These are phyloP conservation scores for Triops cancriformis DNA, from an alignment of 1,140 invertebrate genomes.

Conservation along the genomic window DNA sequence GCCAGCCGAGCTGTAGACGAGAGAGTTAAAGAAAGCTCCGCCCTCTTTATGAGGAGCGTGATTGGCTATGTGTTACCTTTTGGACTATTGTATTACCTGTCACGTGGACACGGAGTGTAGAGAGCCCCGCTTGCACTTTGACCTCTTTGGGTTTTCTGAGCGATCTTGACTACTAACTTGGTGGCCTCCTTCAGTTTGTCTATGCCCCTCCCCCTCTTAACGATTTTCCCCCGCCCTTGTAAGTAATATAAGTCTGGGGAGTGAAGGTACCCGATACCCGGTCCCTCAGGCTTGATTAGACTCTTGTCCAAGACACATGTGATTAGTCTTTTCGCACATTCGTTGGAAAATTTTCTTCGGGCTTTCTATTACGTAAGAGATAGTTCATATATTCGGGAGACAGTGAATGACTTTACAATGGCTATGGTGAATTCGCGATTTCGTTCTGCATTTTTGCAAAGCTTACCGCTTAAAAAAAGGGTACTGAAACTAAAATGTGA, in stretches of 20 bases:
- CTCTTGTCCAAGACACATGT: background rate
- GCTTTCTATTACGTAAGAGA: background rate
- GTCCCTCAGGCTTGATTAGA: background rate
- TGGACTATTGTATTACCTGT: conserved; percentile 10
- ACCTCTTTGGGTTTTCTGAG: background rate
- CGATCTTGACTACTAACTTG: background rate
- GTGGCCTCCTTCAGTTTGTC: background rate
- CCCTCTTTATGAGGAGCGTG: background rate
- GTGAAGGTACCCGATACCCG: background rate
- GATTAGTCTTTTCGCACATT: background rate
- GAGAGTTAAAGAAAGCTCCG: background rate
- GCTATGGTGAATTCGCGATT: background rate
- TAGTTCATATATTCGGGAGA: too few species aligned
- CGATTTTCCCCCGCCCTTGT: background rate
- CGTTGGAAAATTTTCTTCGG: background rate
- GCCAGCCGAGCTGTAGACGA: background rate
- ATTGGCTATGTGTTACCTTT: background rate
- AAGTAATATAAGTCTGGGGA: background rate
- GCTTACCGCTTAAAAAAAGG: background rate
- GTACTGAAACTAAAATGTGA: background rate
- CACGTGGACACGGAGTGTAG: background rate
- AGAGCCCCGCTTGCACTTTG: conserved; percentile 3
- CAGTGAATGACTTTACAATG: background rate
- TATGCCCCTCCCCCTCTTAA: background rate
- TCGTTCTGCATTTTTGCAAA: background rate